phyloP scores from a whole-genome alignment of 2,113 vertebrate species.

The Lepidothrix coronata region DNA sequence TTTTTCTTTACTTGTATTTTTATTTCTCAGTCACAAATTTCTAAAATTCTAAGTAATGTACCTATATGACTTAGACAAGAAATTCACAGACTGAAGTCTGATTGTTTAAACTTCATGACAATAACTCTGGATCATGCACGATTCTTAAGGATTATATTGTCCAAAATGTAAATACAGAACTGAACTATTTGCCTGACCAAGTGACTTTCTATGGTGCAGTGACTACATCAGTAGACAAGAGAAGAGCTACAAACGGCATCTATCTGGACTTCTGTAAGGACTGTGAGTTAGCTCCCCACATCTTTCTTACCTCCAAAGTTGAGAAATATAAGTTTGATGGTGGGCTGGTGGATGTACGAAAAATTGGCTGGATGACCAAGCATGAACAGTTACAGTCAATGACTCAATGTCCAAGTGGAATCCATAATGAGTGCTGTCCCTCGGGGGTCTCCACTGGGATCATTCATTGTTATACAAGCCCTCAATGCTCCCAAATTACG shows the following conservation, averaged over 20 bases:
- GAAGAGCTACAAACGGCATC: neutral
- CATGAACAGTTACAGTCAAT: neutral
- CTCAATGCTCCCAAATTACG: constrained; percentile 15
- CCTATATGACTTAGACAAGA: neutral
- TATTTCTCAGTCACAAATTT: neutral
- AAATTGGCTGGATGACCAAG: neutral
- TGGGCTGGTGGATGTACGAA: neutral
- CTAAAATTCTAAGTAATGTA: neutral
- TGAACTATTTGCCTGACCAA: neutral
- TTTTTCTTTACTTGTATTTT: neutral
- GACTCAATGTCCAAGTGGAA: neutral
- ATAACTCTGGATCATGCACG: neutral
- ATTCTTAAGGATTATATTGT: neutral
- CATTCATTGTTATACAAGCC: neutral
- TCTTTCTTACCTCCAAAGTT: neutral
- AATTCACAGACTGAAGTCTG: neutral
- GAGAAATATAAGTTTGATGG: neutral
- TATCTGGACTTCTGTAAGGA: neutral
- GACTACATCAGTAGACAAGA: neutral
- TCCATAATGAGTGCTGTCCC: accelerated
- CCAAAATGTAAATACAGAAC: neutral
- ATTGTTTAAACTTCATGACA: neutral
- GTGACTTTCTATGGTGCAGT: neutral
- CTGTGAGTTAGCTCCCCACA: neutral
- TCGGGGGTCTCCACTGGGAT: neutral